These are phyloP conservation scores for Orthonychiurus folsomi DNA, from an alignment of 2,888 invertebrate species.

Conservation along the genomic window DNA sequence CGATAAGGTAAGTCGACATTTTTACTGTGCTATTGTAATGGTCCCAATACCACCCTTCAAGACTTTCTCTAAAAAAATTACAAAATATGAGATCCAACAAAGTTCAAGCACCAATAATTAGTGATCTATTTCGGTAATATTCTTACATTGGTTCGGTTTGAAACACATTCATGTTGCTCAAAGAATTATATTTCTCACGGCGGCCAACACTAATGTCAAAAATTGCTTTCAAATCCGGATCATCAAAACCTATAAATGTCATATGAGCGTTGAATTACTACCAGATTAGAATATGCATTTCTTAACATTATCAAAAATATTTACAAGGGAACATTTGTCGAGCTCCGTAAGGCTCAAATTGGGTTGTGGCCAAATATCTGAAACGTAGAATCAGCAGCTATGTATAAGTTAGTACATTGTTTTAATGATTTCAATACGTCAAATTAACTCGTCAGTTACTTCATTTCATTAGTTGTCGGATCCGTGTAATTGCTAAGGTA, in stretches of 20 bases:
- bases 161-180: conserved; percentile 31
- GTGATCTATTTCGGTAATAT: not conserved
- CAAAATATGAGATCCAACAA: not conserved
- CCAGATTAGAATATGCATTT: too few species aligned
- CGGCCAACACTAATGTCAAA: conserved; percentile 35
- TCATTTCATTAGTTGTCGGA: conserved; percentile 12
- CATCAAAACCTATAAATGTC: too few species aligned
- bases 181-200: conserved; percentile 20
- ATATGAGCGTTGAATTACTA: too few species aligned
- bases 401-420: not conserved
- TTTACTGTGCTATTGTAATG: conserved; percentile 32
- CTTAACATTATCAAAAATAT: too few species aligned
- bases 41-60: conserved; percentile 34
- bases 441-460: conserved; percentile 4
- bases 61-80: not conserved
- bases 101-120: not conserved
- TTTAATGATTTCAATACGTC: not conserved
- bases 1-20: conserved; percentile 37
- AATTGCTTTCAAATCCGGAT: conserved; percentile 26
- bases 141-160: conserved; percentile 28
- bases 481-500: conserved; percentile 32
- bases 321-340: conserved; percentile 33
- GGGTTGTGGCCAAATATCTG: conserved; percentile 28
- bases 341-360: conserved; percentile 26
- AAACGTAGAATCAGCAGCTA: not conserved